Evolutionary conservation across 2,797 vertebrate species (phyloP), one percentile per base, ranked within the genome.

Genomic region (Eleutherodactylus coqui): DNA sequence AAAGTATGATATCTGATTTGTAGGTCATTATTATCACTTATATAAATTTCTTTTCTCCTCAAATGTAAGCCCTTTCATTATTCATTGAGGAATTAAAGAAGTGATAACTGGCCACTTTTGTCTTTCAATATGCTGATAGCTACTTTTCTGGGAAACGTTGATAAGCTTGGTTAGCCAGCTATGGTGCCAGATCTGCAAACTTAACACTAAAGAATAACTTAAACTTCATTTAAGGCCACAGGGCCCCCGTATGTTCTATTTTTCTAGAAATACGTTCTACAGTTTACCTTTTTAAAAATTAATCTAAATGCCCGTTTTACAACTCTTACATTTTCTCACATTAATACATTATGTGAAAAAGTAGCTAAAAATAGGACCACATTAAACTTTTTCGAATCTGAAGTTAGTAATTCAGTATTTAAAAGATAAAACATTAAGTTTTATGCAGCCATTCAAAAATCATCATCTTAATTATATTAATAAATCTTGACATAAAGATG

Each of bases 1-100:
- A 82, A 89, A 51, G 69, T 73, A 17, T 8, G 83, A 85, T 88
- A 88, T 76, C 51, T 84, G 80, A 89, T 86, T 86, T 86, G 41
- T 53, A 85, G 70, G 75, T 88, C 78, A 49, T 86, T 86, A 76
- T 70, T 84, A 88, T 64, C 88, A 87, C 34, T 55, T 11, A 1
- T 0, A 4, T 75, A 43, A 85, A 80, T 51, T 82, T 8, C 0
- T 75, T 78, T 75, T 16, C 36, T 81, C 13, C 45, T 72, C 49
- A 67, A 76, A 79, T 83, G 89, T 84, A 86, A 64, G 75, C 69
- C 83, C 27, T 80, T 88, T 60, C 38, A 88, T 75, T 87, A 88
- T 85, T 86, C 86, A 89, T 55, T 38, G 77, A 88, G 88, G 53
- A 75, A 70, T 73, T 84, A 84, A 89, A 82, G 19, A 79, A 3